Evolutionary conservation across 2,888 invertebrate genomes (phyloP).

Genomic region (Eupsilia transversa): DNA sequence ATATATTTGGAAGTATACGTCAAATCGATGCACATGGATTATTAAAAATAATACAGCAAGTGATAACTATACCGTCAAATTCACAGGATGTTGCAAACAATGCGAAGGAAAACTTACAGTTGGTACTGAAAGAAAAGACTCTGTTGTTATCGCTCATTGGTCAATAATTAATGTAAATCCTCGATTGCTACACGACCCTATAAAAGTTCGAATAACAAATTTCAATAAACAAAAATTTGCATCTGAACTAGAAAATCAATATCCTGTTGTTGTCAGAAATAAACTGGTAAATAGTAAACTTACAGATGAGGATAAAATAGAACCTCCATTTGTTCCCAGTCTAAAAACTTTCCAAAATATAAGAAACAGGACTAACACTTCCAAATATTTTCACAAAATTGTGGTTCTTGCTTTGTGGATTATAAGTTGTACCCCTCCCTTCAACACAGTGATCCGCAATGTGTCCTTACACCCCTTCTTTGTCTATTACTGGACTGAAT

Average conservation of each 20-base stretch:
- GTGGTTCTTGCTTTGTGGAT: slow-evolving; percentile 42
- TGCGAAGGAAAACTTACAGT: slow-evolving; percentile 23
- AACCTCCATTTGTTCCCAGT: slow-evolving; percentile 36
- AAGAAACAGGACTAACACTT: slow-evolving; percentile 19
- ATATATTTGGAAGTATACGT: slow-evolving; percentile 37
- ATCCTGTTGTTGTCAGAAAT: slow-evolving; percentile 38
- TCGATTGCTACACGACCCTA: slow-evolving; percentile 24
- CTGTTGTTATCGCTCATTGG: slow-evolving; percentile 20
- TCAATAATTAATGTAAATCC: slow-evolving; percentile 18
- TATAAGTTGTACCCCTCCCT: slow-evolving; percentile 26
- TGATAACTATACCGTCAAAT: slow-evolving; percentile 13
- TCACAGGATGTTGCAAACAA: slow-evolving; percentile 18
- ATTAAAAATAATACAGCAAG: slow-evolving; percentile 27
- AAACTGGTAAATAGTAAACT: slow-evolving; percentile 30
- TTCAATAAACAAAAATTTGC: slow-evolving; percentile 34
- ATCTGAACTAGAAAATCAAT: slow-evolving; percentile 35
- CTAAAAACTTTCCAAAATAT: slow-evolving; percentile 43
- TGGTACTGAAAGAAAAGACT: slow-evolving; percentile 17
- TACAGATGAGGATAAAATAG: slow-evolving; percentile 24
- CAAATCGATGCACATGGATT: slow-evolving; percentile 36
- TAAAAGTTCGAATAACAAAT: slow-evolving; percentile 37
- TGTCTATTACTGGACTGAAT: slow-evolving; percentile 38
- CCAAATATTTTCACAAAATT: slow-evolving; percentile 35
- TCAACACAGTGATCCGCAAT: slow-evolving; percentile 12
- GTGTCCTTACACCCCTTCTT: slow-evolving; percentile 36